Evolutionary conservation across 2,888 invertebrate species (phyloP).

Genomic region (Venusia cambrica): DNA sequence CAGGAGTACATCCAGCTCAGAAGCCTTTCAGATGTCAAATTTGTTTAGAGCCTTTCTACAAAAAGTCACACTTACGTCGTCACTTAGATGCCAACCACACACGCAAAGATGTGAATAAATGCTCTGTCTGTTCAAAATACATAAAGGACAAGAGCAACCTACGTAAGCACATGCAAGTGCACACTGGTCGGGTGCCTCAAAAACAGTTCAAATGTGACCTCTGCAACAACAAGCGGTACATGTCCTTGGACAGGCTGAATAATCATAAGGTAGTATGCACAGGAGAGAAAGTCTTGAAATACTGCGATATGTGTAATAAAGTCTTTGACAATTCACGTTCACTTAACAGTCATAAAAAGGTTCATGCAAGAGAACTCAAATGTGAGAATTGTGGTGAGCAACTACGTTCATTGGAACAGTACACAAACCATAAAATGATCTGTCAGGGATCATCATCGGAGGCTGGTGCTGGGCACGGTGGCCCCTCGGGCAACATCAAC

Average conservation of each 20-base stretch:
- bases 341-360: slow-evolving; percentile 77
- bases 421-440: slow-evolving; percentile 74
- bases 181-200: slow-evolving; percentile 75
- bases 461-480: slow-evolving; percentile 50
- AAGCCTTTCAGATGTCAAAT: slow-evolving; percentile 79
- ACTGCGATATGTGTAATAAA: slow-evolving; percentile 79
- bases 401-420: slow-evolving; percentile 74
- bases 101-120: slow-evolving; percentile 78
- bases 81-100: slow-evolving; percentile 76
- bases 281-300: slow-evolving; percentile 74
- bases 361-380: slow-evolving; percentile 76
- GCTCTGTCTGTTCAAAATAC: slow-evolving; percentile 78
- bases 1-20: slow-evolving; percentile 77
- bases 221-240: slow-evolving; percentile 77
- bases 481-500: slow-evolving; percentile 32
- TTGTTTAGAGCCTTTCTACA: slow-evolving; percentile 76
- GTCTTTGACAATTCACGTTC: slow-evolving; percentile 79
- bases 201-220: slow-evolving; percentile 79
- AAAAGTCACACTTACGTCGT: slow-evolving; percentile 73
- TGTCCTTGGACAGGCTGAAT: slow-evolving; percentile 76
- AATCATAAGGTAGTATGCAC: slow-evolving; percentile 78
- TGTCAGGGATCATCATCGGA: slow-evolving; percentile 61
- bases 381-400: slow-evolving; percentile 78
- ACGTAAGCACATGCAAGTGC: slow-evolving; percentile 80
- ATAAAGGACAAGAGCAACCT: slow-evolving; percentile 79